Conservation (phyloP, 2,113 vertebrate species). For the Pantherophis guttatus region DNA sequence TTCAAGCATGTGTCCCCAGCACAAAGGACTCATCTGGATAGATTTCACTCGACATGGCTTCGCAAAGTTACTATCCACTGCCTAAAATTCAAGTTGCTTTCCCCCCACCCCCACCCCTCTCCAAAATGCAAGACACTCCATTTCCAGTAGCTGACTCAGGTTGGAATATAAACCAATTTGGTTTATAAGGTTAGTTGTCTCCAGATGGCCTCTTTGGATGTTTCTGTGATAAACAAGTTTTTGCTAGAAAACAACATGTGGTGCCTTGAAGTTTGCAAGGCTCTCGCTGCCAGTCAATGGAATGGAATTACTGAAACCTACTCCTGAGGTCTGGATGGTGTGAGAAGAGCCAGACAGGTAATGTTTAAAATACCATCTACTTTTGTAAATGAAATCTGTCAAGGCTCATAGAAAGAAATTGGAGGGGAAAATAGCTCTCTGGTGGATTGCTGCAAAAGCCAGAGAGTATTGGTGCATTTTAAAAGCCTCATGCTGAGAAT, state of each 20-base stretch:
- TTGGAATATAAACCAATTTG: conserved; percentile 19
- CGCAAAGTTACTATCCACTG: background rate
- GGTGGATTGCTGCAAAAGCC: conserved; percentile 1
- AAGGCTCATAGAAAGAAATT: conserved; percentile 43
- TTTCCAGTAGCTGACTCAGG: background rate
- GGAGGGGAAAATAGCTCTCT: conserved; percentile 30
- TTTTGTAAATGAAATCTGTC: conserved; percentile 40
- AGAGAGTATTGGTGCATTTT: conserved; percentile 13
- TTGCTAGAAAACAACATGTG: conserved; percentile 38
- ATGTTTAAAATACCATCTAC: conserved; percentile 32
- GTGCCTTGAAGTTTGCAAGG: conserved; percentile 31
- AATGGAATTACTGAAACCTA: conserved; percentile 44
- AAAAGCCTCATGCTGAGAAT: conserved; percentile 29
- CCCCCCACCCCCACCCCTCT: no score
- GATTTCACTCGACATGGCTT: background rate
- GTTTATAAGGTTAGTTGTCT: conserved; percentile 21
- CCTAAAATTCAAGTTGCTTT: background rate
- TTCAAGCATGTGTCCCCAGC: background rate
- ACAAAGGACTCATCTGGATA: no score
- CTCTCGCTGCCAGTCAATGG: conserved; percentile 42
- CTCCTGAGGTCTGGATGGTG: background rate
- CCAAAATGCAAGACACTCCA: background rate
- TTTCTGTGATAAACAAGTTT: conserved; percentile 49
- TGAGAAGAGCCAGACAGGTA: background rate
- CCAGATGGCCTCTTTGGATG: conserved; percentile 43